These are phyloP conservation scores for Cephus sareptanus DNA, from an alignment of 2,888 invertebrate genomes.

Conservation along the genomic window DNA sequence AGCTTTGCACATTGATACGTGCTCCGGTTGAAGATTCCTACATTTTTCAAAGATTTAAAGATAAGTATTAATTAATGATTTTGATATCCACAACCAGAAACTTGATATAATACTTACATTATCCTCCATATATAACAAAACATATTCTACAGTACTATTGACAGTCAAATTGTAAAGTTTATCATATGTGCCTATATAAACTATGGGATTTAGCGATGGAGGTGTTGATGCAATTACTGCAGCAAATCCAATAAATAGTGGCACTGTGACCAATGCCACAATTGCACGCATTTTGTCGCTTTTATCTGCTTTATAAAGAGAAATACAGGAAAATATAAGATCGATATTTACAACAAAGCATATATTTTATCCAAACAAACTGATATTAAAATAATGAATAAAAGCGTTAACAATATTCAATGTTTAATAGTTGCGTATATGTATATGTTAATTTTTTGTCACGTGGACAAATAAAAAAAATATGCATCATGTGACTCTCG, in stretches of 20 bases:
- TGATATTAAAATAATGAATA: not conserved
- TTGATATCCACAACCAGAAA: conserved; percentile 1
- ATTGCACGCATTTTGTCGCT: conserved; percentile 8
- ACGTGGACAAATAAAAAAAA: not conserved
- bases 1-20: conserved; percentile 54
- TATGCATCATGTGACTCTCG: not conserved
- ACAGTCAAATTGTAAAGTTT: conserved; percentile 36
- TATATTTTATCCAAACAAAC: not conserved
- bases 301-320: not conserved
- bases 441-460: not conserved
- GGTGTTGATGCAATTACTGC: conserved; percentile 18
- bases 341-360: not conserved
- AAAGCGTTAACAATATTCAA: not conserved
- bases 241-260: conserved; percentile 15
- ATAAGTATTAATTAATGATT: not conserved
- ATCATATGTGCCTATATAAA: conserved; percentile 49
- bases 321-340: not conserved
- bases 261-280: conserved; percentile 12
- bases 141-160: conserved; percentile 55
- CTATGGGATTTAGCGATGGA: conserved; percentile 45
- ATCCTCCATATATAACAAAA: conserved; percentile 51
- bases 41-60: conserved; percentile 18
- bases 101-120: conserved; percentile 43
- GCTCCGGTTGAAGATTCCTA: conserved; percentile 44
- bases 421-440: not conserved